Evolutionary conservation across 2,797 vertebrate species (phyloP), one percentile per base, ranked within the genome.

Genomic region (Knipowitschia caucasica): DNA sequence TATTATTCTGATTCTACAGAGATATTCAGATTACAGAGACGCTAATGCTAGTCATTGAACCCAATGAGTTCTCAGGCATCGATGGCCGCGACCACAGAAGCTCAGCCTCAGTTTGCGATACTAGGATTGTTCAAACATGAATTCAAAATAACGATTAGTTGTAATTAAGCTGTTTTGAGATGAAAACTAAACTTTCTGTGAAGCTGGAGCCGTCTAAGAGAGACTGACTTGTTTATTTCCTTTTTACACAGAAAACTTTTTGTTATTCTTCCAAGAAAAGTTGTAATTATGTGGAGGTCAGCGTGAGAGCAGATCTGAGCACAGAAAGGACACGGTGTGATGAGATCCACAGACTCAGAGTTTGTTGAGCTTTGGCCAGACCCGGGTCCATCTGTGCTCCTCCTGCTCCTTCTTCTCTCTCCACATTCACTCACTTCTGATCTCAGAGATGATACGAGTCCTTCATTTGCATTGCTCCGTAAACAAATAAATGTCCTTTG

Each of bases 341-440:
- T 62, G 72, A 73, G 30, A 77, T 73, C 67, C 72, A 57, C 25
- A 51, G 56, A 75, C 74, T 76, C 57, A 56, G 64, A 73, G 60
- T 80, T 71, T 73, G 69, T 64, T n/a, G 23, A 73, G 66, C 58
- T 80, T 54, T 67, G 67, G 56, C 57, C 57, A 55, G 64, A 70
- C 69, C 76, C 57, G 59, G 60, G 62, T 80, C 69, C 72, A 76
- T 78, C 72, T 76, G 69, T 70, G 68, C 66, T 55, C 54, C 69
- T 12, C n/a, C 53, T 67, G 51, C 53, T 40, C 57, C 17, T 52
- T 72, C 47, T 38, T 52, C 29, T 9, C 9, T 73, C 63, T 72
- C n/a, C 36, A n/a, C n/a, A n/a, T n/a, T n/a, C n/a, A n/a, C n/a
- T n/a, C n/a, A n/a, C n/a, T n/a, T n/a, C n/a, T n/a, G n/a, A n/a